Conservation (phyloP, 2,888 invertebrate genomes). For the Eupithecia vulgata region DNA sequence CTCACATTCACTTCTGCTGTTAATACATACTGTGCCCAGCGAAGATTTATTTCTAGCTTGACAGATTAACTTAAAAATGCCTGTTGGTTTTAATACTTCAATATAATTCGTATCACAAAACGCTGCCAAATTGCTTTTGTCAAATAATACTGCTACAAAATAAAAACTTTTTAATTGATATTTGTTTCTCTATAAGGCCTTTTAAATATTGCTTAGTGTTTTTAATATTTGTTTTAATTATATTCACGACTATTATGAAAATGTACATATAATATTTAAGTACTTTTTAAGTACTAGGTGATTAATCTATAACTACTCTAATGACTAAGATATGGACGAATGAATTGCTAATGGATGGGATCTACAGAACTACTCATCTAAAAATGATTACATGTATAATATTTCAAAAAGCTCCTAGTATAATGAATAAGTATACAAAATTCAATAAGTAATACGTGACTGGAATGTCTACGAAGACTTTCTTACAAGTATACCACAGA, state of each 20-base stretch:
- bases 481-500: slow-evolving; percentile 64
- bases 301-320: slow-evolving; percentile 66
- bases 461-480: slow-evolving; percentile 60
- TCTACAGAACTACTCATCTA: slow-evolving; percentile 49
- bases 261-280: slow-evolving; percentile 54
- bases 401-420: slow-evolving; percentile 54
- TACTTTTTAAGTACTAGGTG: slow-evolving; percentile 74
- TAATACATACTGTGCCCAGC: slow-evolving; percentile 1
- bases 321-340: slow-evolving; percentile 83
- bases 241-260: slow-evolving; percentile 41
- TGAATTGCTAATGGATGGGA: slow-evolving; percentile 72
- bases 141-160: slow-evolving; percentile 70
- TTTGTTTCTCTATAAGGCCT: slow-evolving; percentile 68
- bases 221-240: slow-evolving; percentile 45
- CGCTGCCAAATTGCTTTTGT: slow-evolving; percentile 58
- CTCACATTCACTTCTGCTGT: background rate
- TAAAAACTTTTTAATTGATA: slow-evolving; percentile 52
- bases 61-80: slow-evolving; percentile 13
- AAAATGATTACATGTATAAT: slow-evolving; percentile 47
- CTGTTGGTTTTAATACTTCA: slow-evolving; percentile 30
- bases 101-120: slow-evolving; percentile 61
- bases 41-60: background rate
- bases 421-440: slow-evolving; percentile 29
- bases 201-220: slow-evolving; percentile 68
- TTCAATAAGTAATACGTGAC: slow-evolving; percentile 48